Base-by-base conservation (phyloP, 2,797 vertebrate species). In the Phalloptychus januarius region DNA sequence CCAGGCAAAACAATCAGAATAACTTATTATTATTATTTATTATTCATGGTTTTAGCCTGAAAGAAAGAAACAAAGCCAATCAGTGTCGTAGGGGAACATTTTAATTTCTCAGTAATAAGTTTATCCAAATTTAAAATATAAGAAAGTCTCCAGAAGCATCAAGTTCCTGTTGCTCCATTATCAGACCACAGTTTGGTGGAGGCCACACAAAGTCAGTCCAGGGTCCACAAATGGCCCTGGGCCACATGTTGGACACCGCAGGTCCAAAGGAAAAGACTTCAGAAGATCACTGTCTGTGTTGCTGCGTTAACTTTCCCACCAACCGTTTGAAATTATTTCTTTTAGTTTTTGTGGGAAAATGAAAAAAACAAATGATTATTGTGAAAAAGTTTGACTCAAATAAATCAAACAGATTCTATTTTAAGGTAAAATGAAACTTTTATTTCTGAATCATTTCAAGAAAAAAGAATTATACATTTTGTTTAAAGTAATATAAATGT, bases 311-410 rank as follows among this genome's bases (percentile, higher is more conserved):
- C 16, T 33, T 0, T 3, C 73, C 63, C 46, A 63, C 72, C 74
- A 67, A 42, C 92, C 93, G 33, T 13, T 80, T 52, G 0, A 31
- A 46, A 92, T 93, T 4, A 15, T 72, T 40, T 75, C 25, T 50
- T 16, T n/a, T n/a, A n/a, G 45, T 84, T 72, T 80, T 44, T 84
- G 86, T 42, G 72, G 81, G 56, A 11, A 52, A 58, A 74, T 70
- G 76, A 54, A 50, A 5, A 5, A 28, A 18, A 61, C 8, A 6
- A 2, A 1, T 36, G 67, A 48, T 72, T 81, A 28, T 74, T 15
- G 65, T 40, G 2, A 6, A 88, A 90, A 86, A 33, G 74, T 79
- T 72, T 69, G 81, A 70, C 61, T 71, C 52, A 74, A 83, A 75
- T 50, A 5, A 77, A 74, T 61, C 6, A 72, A 10, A 18, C 25